Percentiles rank a stretch among this genome's conserved stretches.
phyloP scores from a whole-genome alignment of 2,888 invertebrate species.

The Laspeyria flexula region DNA sequence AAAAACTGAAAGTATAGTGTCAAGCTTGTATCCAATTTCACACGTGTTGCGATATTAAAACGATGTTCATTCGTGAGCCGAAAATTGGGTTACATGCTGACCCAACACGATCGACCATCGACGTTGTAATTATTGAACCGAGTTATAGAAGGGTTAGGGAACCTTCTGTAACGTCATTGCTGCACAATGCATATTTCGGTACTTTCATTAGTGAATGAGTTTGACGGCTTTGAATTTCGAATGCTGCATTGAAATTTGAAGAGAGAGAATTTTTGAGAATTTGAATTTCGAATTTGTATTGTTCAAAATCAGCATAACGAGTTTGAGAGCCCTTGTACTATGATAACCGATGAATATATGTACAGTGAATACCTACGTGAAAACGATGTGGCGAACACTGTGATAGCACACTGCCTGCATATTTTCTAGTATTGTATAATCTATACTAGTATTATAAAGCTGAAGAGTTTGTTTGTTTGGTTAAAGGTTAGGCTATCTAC shows the following conservation, averaged over 20 bases:
- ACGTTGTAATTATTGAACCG: constrained; percentile 20
- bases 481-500: too few relatives aligned
- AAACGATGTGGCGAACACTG: too few relatives aligned
- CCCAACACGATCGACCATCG: constrained; percentile 3
- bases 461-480: too few relatives aligned
- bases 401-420: too few relatives aligned
- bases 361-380: too few relatives aligned
- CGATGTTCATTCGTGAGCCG: constrained; percentile 16
- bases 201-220: neutral
- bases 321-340: too few relatives aligned
- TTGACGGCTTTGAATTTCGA: neutral
- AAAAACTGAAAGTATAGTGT: constrained; percentile 10
- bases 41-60: constrained; percentile 19
- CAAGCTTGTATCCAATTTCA: constrained; percentile 26
- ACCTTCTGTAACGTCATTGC: neutral
- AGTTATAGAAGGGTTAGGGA: constrained; percentile 5
- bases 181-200: neutral
- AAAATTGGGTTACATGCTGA: constrained; percentile 34
- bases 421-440: too few relatives aligned
- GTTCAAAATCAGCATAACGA: too few relatives aligned
- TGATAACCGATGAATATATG: too few relatives aligned
- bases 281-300: too few relatives aligned
- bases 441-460: too few relatives aligned
- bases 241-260: neutral
- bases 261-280: too few relatives aligned